Base-by-base conservation (phyloP, 2,888 invertebrate genomes). In the Eilema depressum region DNA sequence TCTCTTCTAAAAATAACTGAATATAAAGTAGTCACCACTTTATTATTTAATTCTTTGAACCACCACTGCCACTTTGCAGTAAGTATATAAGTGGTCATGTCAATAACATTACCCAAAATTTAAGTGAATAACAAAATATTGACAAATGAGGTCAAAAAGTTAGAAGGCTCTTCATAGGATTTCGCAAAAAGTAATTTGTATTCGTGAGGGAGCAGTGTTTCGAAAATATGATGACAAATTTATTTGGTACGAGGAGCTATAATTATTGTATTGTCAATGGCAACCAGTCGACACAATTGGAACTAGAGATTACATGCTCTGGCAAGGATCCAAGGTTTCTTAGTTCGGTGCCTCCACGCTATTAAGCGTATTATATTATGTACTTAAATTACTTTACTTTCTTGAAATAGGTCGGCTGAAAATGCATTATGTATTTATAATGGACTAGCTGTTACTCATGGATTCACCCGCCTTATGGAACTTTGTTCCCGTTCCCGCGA, bases 281-380 rank as follows among this genome's bases (percentile, higher is more conserved):
- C 82, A 84, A 77, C 82, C 78, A 76, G 77, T 75, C 81, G 79
- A 76, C 78, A 77, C 78, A 69, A 76, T 69, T 77, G 69, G 74
- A 79, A 78, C 77, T 76, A 68, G 81, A 69, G 74, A 74, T 70
- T 74, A 73, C 71, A 77, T 70, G 75, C 30, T 74, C 85, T 90
- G 90, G 90, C 87, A 68, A 33, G n/a, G 41, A 14, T 85, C 89
- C 90, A 90, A 88, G 78, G 81, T 82, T 83, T 75, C 71, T 76
- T 65, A 72, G 47, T 47, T 63, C 69, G 61, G 74, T 62, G 66
- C 65, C 68, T 76, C 66, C 66, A 61, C 71, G 68, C 75, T 73
- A 66, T 69, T 75, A 57, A 68, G 25, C 12, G 75, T 65, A 63
- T 33, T 75, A 53, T n/a, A 53, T 53, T n/a, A 53, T 53, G 47